These are phyloP conservation scores for Thecophora atra DNA, from an alignment of 2,888 invertebrate genomes.

Conservation along the genomic window DNA sequence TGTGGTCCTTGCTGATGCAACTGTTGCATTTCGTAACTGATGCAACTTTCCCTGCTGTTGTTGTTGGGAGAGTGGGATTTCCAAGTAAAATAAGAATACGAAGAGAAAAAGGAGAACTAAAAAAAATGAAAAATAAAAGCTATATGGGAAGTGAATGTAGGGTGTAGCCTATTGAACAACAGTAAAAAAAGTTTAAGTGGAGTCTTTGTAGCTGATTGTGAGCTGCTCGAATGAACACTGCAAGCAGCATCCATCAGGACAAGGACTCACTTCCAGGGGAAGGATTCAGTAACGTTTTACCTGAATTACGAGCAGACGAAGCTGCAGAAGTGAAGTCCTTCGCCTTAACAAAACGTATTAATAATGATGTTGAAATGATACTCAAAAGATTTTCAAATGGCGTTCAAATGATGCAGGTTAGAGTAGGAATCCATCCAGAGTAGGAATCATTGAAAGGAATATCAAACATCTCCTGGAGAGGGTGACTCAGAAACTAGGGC, in stretches of 20 bases:
- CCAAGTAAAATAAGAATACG: conserved; percentile 19
- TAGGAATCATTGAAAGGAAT: too few species aligned
- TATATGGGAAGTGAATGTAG: not conserved
- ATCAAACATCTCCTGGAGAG: too few species aligned
- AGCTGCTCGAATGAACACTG: not conserved
- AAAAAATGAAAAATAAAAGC: not conserved
- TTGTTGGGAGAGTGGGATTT: not conserved
- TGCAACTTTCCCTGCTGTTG: not conserved
- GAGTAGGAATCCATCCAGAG: too few species aligned
- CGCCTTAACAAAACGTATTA: not conserved
- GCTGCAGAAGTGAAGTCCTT: not conserved
- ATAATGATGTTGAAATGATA: not conserved
- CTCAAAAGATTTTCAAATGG: not conserved
- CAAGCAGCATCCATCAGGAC: not conserved
- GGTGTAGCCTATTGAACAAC: not conserved
- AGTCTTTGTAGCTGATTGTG: not conserved
- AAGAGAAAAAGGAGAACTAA: not conserved
- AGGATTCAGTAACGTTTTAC: not conserved
- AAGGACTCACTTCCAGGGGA: not conserved
- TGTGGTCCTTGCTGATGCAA: not conserved
- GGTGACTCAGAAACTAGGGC: too few species aligned
- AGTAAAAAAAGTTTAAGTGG: too few species aligned
- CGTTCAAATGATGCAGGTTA: not conserved
- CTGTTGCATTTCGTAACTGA: not conserved
- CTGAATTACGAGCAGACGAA: not conserved